Base-by-base conservation (phyloP, 2,113 vertebrate species). In the Urocitellus parryii region DNA sequence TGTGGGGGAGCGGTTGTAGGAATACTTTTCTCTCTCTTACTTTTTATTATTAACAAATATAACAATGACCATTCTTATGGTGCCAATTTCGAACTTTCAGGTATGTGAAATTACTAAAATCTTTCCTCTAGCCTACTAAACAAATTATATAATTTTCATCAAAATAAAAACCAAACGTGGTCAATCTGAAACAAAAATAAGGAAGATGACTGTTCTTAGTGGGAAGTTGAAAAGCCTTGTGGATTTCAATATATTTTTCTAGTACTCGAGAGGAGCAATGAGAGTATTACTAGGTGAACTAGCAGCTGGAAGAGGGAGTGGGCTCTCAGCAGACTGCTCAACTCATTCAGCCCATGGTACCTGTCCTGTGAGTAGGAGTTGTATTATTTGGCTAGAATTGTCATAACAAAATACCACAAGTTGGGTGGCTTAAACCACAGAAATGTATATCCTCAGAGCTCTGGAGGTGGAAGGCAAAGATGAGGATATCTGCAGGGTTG, bases 41-140 rank as follows among this genome's bases (percentile, higher is more conserved):
- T 65, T 11, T 42, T 48, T 25, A 22, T 24, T 2, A 2, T 1
- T 48, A 27, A 45, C 27, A 90, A 68, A 87, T 67, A 27, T 25
- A 90, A 73, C 13, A 70, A 11, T 53, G 61, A 86, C 70, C 4
- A 42, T 56, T 80, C 29, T 73, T 65, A 13, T 89, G 32, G 16
- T 72, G 25, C 42, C 88, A 37, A 70, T 88, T 83, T 90, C 74
- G 42, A 93, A 74, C 12, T 32, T 79, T 94, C 20, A 68, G 58
- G 18, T 88, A 27, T 77, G 76, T 93, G 84, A 91, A 97, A 91
- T 83, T 18, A 83, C 24, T 87, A 39, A 91, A 73, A 20, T 42
- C 58, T 77, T 65, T 79, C 56, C 56, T 93, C 9, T 6, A 67
- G 17, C 20, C 42, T 58, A 29, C 61, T 87, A 22, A 95, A 48